Conservation (phyloP, 2,888 invertebrate species). For the Acheta domesticus region DNA sequence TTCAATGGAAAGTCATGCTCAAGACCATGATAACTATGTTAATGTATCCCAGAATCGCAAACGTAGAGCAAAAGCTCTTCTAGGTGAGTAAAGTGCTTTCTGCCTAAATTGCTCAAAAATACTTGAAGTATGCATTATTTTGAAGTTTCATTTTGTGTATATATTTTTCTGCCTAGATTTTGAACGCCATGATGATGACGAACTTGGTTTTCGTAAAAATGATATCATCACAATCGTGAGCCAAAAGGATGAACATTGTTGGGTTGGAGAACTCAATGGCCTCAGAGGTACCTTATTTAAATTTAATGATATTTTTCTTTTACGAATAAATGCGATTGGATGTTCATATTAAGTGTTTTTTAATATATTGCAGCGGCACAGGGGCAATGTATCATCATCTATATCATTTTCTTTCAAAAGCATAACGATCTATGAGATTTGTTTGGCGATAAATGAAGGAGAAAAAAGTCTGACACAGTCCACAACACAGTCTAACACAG, state of each 20-base stretch:
- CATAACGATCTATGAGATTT: no score
- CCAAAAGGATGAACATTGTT: constrained; percentile 97
- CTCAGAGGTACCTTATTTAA: constrained; percentile 59
- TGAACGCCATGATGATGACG: constrained; percentile 96
- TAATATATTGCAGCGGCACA: no score
- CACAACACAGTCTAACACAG: no score
- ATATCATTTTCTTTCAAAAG: no score
- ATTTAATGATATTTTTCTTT: constrained; percentile 27
- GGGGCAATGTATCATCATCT: no score
- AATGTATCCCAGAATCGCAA: constrained; percentile 84
- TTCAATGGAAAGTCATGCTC: constrained; percentile 89
- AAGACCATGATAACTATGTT: constrained; percentile 92
- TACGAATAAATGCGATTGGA: constrained; percentile 27
- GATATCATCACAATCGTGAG: constrained; percentile 97
- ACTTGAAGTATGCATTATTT: background rate
- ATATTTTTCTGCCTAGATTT: constrained; percentile 62
- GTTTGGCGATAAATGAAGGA: no score
- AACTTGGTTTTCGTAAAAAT: constrained; percentile 95
- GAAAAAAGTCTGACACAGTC: no score
- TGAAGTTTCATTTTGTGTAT: background rate
- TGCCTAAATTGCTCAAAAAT: background rate
- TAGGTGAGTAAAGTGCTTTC: constrained; percentile 52
- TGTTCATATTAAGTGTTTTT: background rate
- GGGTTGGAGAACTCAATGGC: constrained; percentile 97
- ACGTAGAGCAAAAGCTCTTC: constrained; percentile 88